Evolutionary conservation across 2,888 invertebrate genomes (phyloP).

Genomic region (Leptopilina myrica): DNA sequence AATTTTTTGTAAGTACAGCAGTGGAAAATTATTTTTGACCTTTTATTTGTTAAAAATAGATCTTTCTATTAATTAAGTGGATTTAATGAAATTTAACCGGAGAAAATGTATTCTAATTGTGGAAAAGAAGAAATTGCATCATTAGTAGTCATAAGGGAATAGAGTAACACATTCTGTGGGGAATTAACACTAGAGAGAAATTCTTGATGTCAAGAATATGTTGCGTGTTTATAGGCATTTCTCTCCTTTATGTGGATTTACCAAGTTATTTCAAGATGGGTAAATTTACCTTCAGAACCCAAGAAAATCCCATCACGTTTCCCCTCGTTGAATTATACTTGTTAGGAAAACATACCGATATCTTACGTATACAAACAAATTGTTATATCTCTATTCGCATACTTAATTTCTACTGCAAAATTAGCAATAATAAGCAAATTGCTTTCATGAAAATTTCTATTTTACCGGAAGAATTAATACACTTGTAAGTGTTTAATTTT

Average conservation of each 20-base stretch:
- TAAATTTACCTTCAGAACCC: slow-evolving; percentile 61
- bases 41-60: no score
- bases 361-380: background rate
- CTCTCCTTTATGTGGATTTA: slow-evolving; percentile 1
- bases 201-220: slow-evolving; percentile 30
- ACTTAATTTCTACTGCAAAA: no score
- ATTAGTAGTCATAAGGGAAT: slow-evolving; percentile 24
- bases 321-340: slow-evolving; percentile 45
- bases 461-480: no score
- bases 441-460: no score
- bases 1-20: no score
- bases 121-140: background rate
- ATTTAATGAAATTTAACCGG: no score
- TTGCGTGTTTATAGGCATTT: background rate
- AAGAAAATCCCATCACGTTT: slow-evolving; percentile 62
- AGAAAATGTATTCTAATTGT: background rate
- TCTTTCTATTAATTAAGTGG: no score
- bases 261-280: slow-evolving; percentile 53
- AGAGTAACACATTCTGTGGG: background rate
- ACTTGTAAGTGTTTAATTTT: no score
- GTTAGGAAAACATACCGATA: background rate
- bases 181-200: slow-evolving; percentile 18
- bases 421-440: no score
- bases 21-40: no score
- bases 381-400: no score